phyloP scores from a whole-genome alignment of 2,113 vertebrate species.

The Pomatostomus ruficeps region DNA sequence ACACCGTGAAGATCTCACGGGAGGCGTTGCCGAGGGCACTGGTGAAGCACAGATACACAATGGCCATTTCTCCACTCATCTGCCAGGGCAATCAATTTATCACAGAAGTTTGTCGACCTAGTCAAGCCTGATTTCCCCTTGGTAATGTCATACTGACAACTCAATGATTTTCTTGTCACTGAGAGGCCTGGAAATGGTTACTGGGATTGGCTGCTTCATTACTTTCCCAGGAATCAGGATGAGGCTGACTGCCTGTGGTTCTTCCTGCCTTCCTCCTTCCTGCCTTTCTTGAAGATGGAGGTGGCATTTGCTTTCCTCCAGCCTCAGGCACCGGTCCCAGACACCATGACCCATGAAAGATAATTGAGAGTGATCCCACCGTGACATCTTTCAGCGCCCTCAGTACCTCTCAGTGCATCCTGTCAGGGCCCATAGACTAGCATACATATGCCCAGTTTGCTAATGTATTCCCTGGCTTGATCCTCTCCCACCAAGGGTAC shows the following conservation, averaged over 20 bases:
- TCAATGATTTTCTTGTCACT: neutral
- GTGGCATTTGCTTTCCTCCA: neutral
- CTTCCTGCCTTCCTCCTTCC: neutral
- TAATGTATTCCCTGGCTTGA: neutral
- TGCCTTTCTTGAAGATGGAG: neutral
- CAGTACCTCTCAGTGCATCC: rapidly evolving
- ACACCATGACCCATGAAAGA: neutral
- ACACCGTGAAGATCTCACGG: neutral
- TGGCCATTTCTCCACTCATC: neutral
- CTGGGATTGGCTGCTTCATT: too few species aligned
- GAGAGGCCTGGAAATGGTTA: neutral
- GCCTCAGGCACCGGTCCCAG: neutral
- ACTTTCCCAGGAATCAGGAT: neutral
- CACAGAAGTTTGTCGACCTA: neutral
- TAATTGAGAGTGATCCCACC: neutral
- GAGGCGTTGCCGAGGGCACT: neutral
- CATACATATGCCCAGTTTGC: rapidly evolving
- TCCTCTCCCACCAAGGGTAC: neutral
- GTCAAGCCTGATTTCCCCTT: neutral
- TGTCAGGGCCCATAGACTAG: neutral
- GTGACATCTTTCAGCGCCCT: neutral
- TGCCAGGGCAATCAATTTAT: rapidly evolving
- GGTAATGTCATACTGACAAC: neutral
- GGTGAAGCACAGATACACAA: neutral
- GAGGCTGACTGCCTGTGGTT: neutral